Percentiles rank a stretch among this genome's conserved stretches.
phyloP scores from a whole-genome alignment of 2,113 vertebrate genomes.

The Ifrita kowaldi region DNA sequence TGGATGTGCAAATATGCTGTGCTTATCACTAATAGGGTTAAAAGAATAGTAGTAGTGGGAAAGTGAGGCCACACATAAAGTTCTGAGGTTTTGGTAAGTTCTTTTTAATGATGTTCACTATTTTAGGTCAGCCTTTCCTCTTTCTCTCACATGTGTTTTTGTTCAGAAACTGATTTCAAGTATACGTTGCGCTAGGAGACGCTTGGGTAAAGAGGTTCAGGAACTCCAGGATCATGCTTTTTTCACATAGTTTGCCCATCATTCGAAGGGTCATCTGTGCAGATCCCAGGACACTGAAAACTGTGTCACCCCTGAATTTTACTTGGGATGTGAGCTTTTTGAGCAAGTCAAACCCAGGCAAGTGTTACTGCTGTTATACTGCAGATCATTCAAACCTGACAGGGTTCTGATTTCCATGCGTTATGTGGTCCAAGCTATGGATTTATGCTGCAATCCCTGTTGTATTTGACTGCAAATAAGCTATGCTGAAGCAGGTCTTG shows the following conservation, averaged over 20 bases:
- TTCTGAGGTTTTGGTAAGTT: background rate
- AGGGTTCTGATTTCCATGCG: background rate
- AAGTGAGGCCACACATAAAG: background rate
- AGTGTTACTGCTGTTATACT: background rate
- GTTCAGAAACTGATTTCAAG: background rate
- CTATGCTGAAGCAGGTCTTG: background rate
- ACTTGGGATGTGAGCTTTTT: background rate
- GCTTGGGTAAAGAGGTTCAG: background rate
- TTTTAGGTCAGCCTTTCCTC: background rate
- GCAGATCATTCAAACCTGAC: background rate
- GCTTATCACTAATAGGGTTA: background rate
- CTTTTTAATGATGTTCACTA: background rate
- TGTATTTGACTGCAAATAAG: background rate
- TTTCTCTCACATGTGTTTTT: background rate
- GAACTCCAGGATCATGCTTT: background rate
- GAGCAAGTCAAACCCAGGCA: background rate
- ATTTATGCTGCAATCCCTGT: background rate
- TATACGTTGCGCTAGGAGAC: rapidly evolving
- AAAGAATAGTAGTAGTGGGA: background rate
- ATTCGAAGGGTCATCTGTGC: background rate
- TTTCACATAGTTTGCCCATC: background rate
- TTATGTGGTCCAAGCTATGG: background rate
- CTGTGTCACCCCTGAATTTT: background rate
- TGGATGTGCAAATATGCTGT: background rate
- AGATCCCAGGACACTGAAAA: background rate